These are phyloP conservation scores for Phrixothrix hirtus DNA, from an alignment of 2,888 invertebrate genomes.

Conservation along the genomic window DNA sequence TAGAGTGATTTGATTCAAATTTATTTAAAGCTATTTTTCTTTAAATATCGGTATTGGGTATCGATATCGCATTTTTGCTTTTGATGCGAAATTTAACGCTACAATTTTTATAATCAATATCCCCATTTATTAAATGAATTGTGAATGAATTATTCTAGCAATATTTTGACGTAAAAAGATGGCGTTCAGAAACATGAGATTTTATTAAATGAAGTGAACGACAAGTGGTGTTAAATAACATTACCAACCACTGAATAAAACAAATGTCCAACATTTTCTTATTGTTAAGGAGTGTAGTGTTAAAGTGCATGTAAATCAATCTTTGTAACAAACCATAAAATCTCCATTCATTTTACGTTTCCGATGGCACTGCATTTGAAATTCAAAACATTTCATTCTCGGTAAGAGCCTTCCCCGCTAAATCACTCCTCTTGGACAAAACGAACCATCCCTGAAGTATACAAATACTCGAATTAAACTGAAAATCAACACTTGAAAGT, in stretches of 20 bases:
- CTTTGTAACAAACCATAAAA: conserved; percentile 43
- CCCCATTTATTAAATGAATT: too few relatives aligned
- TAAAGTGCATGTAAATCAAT: conserved; percentile 43
- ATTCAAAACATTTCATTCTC: conserved; percentile 55
- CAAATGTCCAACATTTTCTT: background rate
- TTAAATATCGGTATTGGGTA: too few relatives aligned
- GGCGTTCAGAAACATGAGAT: too few relatives aligned
- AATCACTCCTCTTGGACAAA: conserved; percentile 43
- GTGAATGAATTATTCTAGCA: too few relatives aligned
- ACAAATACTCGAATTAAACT: conserved; percentile 49
- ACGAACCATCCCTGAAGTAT: conserved; percentile 40
- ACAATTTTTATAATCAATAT: too few relatives aligned
- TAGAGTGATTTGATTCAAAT: too few relatives aligned
- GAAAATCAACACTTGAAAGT: conserved; percentile 40
- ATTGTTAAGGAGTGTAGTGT: conserved; percentile 8
- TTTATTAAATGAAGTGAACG: too few relatives aligned
- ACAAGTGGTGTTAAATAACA: too few relatives aligned
- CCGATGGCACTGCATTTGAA: conserved; percentile 47
- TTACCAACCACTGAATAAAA: too few relatives aligned
- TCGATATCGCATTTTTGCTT: background rate
- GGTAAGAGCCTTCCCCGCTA: conserved; percentile 51
- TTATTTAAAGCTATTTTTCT: too few relatives aligned
- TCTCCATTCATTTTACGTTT: conserved; percentile 44
- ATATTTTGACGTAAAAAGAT: too few relatives aligned
- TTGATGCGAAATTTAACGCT: background rate